A percentile compares a stretch with the other conserved stretches of the same genome.
Conservation (phyloP, 2,797 vertebrate species). For the Melanogrammus aeglefinus region DNA sequence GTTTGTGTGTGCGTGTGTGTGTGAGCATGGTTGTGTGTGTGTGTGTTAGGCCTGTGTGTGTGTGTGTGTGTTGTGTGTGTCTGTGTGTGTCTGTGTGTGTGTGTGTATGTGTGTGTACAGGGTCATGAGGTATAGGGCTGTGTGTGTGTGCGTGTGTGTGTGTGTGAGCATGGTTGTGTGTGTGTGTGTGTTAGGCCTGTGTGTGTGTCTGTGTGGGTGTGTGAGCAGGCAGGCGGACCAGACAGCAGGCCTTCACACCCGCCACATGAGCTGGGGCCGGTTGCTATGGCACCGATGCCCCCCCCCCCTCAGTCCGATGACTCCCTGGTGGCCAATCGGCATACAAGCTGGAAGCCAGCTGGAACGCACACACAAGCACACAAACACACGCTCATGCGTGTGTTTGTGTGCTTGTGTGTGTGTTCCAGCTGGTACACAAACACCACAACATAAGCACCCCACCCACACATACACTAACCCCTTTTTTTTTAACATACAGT, state of each 20-base stretch:
- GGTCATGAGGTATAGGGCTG: too few relatives aligned
- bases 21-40: neutral
- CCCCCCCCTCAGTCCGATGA: constrained; percentile 60
- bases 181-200: constrained; percentile 7
- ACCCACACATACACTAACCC: neutral
- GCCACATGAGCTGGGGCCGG: constrained; percentile 51
- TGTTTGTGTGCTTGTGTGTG: too few relatives aligned
- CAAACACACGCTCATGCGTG: too few relatives aligned
- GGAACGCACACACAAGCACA: constrained; percentile 30
- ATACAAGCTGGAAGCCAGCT: constrained; percentile 66
- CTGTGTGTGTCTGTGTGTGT: neutral
- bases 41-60: neutral
- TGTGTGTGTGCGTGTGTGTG: neutral
- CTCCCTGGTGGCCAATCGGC: constrained; percentile 69
- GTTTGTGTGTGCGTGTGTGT: neutral
- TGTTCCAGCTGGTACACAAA: constrained; percentile 59
- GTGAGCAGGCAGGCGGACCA: constrained; percentile 53
- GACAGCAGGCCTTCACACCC: constrained; percentile 70
- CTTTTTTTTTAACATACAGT: neutral
- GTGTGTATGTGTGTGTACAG: constrained; percentile 22
- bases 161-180: constrained; percentile 27
- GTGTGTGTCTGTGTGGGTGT: constrained; percentile 3
- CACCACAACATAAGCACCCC: constrained; percentile 7
- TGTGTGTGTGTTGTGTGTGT: too few relatives aligned
- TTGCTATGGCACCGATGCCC: constrained; percentile 68